These are phyloP conservation scores for Cryptocephalus moraei DNA, from an alignment of 2,888 invertebrate species.

Conservation along the genomic window DNA sequence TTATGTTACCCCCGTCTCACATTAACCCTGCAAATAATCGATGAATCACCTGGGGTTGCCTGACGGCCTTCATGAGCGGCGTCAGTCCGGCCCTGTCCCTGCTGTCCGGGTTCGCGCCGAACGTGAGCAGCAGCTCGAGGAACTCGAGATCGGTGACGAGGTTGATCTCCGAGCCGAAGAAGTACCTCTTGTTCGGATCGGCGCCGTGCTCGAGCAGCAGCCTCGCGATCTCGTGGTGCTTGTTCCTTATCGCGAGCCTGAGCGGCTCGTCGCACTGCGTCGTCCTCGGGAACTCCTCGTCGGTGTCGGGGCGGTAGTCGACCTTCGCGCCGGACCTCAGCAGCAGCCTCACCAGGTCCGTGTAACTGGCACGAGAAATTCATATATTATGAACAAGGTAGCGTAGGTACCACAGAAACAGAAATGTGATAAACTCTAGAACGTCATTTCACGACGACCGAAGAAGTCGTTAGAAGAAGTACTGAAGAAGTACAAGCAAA, in stretches of 20 bases:
- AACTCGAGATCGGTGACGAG: conserved; percentile 74
- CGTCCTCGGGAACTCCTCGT: conserved; percentile 60
- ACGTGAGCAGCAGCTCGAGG: conserved; percentile 68
- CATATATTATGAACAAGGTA: no score
- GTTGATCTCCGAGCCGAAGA: conserved; percentile 85
- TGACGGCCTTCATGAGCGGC: conserved; percentile 83
- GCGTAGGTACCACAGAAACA: no score
- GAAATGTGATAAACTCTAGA: no score
- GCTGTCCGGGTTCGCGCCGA: conserved; percentile 82
- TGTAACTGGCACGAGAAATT: conserved; percentile 41
- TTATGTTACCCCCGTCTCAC: no score
- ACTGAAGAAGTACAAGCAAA: no score
- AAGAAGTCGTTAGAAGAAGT: no score
- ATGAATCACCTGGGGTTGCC: conserved; percentile 61
- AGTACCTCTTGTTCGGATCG: conserved; percentile 82
- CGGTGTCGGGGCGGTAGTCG: conserved; percentile 65
- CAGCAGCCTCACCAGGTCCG: conserved; percentile 59
- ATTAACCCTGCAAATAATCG: no score
- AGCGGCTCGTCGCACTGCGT: conserved; percentile 78
- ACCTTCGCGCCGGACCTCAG: conserved; percentile 70
- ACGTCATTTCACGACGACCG: no score
- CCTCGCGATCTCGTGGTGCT: conserved; percentile 63
- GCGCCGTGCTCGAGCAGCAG: conserved; percentile 75
- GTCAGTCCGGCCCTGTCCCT: conserved; percentile 79
- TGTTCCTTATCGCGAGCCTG: conserved; percentile 78